Conservation (phyloP, 2,797 vertebrate genomes). For the Enteromius trimaculatus region DNA sequence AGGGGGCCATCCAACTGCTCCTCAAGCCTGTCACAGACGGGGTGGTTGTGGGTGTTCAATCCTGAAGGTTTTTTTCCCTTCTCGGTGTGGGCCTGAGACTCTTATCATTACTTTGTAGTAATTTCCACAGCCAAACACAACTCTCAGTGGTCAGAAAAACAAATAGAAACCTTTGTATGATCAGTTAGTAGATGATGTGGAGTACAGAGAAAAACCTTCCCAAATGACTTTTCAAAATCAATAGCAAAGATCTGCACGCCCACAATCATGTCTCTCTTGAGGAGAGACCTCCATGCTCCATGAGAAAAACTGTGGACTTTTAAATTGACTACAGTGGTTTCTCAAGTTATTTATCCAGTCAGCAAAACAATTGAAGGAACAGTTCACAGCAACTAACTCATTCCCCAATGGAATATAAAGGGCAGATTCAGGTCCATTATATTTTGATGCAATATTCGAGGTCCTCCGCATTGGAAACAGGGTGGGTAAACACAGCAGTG, state of each 20-base stretch:
- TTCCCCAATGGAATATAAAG: not conserved
- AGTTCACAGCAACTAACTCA: not conserved
- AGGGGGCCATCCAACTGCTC: slow-evolving; percentile 53
- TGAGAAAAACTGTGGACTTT: not conserved
- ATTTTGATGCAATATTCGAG: slow-evolving; percentile 55
- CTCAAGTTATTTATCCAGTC: not conserved
- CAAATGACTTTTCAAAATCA: slow-evolving; percentile 12
- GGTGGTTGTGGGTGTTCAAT: not conserved
- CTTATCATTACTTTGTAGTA: not conserved
- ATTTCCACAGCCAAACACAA: slow-evolving; percentile 15
- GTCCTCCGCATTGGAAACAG: slow-evolving; percentile 59
- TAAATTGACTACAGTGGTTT: not conserved
- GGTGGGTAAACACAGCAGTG: slow-evolving; percentile 52
- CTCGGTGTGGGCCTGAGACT: not conserved
- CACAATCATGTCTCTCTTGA: not conserved
- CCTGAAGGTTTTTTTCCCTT: not conserved
- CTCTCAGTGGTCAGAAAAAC: not conserved
- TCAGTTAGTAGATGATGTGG: not conserved
- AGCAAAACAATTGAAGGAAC: not conserved
- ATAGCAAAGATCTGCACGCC: not conserved
- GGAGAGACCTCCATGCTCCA: not conserved
- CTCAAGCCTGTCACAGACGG: slow-evolving; percentile 2
- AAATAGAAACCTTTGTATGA: not conserved
- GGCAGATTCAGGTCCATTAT: not conserved
- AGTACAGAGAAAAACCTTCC: not conserved